A percentile compares a stretch with the other conserved stretches of the same genome.
Conservation (phyloP, 1,140 invertebrate genomes). For the Drosophila quadrilineata region DNA sequence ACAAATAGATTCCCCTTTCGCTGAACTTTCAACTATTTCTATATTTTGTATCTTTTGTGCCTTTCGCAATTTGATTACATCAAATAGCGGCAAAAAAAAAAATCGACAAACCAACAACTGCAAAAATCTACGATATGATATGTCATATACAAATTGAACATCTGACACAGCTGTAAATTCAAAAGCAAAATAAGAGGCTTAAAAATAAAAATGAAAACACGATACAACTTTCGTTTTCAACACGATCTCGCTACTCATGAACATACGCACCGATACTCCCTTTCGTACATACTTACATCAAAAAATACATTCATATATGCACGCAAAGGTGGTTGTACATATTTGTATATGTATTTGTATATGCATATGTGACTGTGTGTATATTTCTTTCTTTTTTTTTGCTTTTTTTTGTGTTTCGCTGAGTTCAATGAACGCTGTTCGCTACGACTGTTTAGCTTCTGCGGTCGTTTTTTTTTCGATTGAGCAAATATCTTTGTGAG, state of each 20-base stretch:
- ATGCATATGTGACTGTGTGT: no score
- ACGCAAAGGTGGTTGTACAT: no score
- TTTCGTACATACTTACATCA: no score
- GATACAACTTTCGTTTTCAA: constrained; percentile 72
- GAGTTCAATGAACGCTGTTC: no score
- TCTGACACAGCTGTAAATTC: constrained; percentile 31
- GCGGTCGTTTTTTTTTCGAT: no score
- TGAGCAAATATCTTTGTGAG: no score
- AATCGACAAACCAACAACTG: constrained; percentile 21
- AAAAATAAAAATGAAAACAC: constrained; percentile 35
- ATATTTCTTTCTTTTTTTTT: no score
- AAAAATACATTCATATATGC: no score
- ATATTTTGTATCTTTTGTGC: no score
- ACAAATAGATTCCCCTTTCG: neutral
- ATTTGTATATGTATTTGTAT: no score
- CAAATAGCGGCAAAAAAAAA: constrained; percentile 56
- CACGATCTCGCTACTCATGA: constrained; percentile 37
- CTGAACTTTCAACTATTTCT: neutral
- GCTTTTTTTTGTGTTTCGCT: no score
- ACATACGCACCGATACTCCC: constrained; percentile 46
- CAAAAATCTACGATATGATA: constrained; percentile 27
- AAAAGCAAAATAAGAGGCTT: constrained; percentile 30
- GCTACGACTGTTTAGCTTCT: no score
- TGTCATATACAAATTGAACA: constrained; percentile 41
- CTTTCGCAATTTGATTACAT: constrained; percentile 77